Evolutionary conservation across 2,888 invertebrate species (phyloP).

Genomic region (Panzeria rudis): DNA sequence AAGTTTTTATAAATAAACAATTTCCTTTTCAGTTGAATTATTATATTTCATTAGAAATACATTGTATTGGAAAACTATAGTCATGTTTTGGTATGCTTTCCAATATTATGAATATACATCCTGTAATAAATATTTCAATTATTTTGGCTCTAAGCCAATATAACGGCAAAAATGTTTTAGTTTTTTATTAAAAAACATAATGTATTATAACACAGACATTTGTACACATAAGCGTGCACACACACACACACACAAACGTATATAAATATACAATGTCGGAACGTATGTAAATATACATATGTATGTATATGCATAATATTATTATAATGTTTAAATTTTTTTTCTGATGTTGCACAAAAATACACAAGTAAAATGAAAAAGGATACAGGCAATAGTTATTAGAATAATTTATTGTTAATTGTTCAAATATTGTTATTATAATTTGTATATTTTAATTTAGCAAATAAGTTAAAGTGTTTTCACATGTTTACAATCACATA

Average conservation of each 20-base stretch:
- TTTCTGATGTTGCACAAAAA: slow-evolving; percentile 17
- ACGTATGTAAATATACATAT: slow-evolving; percentile 8
- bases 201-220: slow-evolving; percentile 12
- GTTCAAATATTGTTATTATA: slow-evolving; percentile 61
- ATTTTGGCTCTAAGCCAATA: slow-evolving; percentile 64
- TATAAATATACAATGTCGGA: not conserved
- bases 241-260: not conserved
- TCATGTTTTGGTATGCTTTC: slow-evolving; percentile 21
- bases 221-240: not conserved
- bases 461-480: slow-evolving; percentile 17
- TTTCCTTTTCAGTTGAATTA: slow-evolving; percentile 54
- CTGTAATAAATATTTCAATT: slow-evolving; percentile 68
- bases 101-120: slow-evolving; percentile 57
- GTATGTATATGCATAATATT: slow-evolving; percentile 19
- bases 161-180: slow-evolving; percentile 57
- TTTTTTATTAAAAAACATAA: slow-evolving; percentile 49
- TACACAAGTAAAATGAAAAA: slow-evolving; percentile 54
- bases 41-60: not conserved
- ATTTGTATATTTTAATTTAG: slow-evolving; percentile 39
- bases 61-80: slow-evolving; percentile 39
- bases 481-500: not conserved
- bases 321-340: slow-evolving; percentile 39
- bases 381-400: slow-evolving; percentile 65
- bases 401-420: slow-evolving; percentile 68
- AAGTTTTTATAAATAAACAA: slow-evolving; percentile 43